These are phyloP conservation scores for Lingula anatina DNA, from an alignment of 2,888 invertebrate genomes.

Conservation along the genomic window DNA sequence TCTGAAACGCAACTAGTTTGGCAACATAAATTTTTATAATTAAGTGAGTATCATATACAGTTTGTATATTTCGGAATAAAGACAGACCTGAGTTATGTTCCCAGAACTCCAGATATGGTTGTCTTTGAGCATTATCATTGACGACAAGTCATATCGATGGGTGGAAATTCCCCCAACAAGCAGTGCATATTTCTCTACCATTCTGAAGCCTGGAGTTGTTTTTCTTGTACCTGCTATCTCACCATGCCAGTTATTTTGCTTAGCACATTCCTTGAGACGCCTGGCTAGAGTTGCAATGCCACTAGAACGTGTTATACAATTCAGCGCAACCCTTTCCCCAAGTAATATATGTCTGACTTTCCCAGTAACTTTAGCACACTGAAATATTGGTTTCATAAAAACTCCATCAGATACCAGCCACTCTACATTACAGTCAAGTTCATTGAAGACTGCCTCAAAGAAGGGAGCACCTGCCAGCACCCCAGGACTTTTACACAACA, in stretches of 20 bases:
- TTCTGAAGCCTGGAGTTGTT: slow-evolving; percentile 54
- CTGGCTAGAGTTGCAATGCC: slow-evolving; percentile 50
- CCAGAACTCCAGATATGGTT: slow-evolving; percentile 53
- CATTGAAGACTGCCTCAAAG: slow-evolving; percentile 49
- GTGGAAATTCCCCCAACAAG: slow-evolving; percentile 51
- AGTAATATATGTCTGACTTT: slow-evolving; percentile 46
- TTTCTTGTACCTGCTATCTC: slow-evolving; percentile 53
- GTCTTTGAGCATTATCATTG: slow-evolving; percentile 55
- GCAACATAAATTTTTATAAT: too few relatives aligned
- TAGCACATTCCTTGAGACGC: slow-evolving; percentile 21
- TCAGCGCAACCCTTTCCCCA: slow-evolving; percentile 52
- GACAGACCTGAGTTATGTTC: slow-evolving; percentile 46
- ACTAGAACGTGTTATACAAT: slow-evolving; percentile 50
- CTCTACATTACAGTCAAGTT: slow-evolving; percentile 43
- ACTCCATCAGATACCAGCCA: slow-evolving; percentile 48
- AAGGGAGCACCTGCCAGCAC: slow-evolving; percentile 53
- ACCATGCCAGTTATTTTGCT: slow-evolving; percentile 43
- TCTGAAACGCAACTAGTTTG: too few relatives aligned
- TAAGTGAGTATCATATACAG: too few relatives aligned
- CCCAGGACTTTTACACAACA: slow-evolving; percentile 43
- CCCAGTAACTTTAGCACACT: slow-evolving; percentile 43
- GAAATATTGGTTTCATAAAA: slow-evolving; percentile 22
- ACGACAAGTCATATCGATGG: slow-evolving; percentile 52
- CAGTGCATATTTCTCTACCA: slow-evolving; percentile 54
- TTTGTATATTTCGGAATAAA: too few relatives aligned